Evolutionary conservation across 2,888 invertebrate genomes (phyloP).

Genomic region (Trachelus tabidus): DNA sequence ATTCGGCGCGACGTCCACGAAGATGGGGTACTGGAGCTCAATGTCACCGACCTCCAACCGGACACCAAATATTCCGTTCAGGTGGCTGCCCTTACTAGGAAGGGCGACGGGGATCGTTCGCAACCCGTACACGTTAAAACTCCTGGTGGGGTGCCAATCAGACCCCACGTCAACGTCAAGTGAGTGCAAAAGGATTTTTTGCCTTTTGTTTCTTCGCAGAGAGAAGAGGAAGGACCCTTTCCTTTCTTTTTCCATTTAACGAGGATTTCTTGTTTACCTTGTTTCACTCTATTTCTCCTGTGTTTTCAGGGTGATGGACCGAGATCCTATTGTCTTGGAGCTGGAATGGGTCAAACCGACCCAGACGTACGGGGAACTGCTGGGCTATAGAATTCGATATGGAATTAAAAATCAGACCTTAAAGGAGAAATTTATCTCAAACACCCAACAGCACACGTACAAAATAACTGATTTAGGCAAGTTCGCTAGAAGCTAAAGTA

Average conservation of each 20-base stretch:
- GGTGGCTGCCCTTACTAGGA: constrained; percentile 95
- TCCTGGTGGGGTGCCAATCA: constrained; percentile 91
- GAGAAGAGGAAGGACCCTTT: neutral
- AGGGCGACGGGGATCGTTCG: constrained; percentile 96
- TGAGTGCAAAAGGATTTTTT: constrained; percentile 61
- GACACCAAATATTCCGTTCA: constrained; percentile 94
- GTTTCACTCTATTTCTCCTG: neutral
- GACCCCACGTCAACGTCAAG: constrained; percentile 85
- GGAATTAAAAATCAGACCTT: constrained; percentile 86
- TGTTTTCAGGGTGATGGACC: constrained; percentile 78
- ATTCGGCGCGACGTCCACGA: constrained; percentile 88
- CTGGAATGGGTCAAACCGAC: constrained; percentile 93
- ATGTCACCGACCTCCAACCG: constrained; percentile 91
- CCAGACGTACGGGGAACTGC: constrained; percentile 88
- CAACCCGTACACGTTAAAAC: constrained; percentile 87
- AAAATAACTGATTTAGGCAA: constrained; percentile 78
- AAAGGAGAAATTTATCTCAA: constrained; percentile 78
- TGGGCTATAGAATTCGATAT: constrained; percentile 88
- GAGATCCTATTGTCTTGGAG: constrained; percentile 88
- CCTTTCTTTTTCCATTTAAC: neutral
- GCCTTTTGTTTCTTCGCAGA: neutral
- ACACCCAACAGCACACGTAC: constrained; percentile 76
- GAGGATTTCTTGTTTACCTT: neutral
- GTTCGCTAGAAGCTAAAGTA: constrained; percentile 7
- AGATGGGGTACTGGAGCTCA: constrained; percentile 80